Evolutionary conservation across 2,113 vertebrate genomes (phyloP).

Genomic region (Grallaria varia): DNA sequence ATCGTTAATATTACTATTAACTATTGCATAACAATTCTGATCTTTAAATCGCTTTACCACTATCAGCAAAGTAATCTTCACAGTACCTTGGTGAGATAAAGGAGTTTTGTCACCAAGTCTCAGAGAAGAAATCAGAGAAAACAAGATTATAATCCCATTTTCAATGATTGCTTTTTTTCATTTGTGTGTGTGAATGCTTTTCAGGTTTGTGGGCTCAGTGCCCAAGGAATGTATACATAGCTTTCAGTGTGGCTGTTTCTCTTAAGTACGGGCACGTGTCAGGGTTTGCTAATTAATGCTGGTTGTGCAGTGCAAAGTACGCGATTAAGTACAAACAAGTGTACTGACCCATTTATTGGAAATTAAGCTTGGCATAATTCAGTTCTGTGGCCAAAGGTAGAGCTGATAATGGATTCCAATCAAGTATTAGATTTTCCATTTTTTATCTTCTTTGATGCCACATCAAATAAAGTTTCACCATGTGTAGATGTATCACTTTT

Average conservation of each 20-base stretch:
- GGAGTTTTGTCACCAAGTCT: not conserved
- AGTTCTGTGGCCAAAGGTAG: not conserved
- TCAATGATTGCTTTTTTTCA: not conserved
- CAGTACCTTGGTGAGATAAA: not conserved
- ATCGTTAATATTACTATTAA: not conserved
- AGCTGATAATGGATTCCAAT: not conserved
- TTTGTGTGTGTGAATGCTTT: not conserved
- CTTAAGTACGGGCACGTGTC: not conserved
- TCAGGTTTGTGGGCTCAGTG: not conserved
- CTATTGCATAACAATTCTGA: not conserved
- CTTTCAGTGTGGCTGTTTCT: not conserved
- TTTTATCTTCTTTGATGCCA: not conserved
- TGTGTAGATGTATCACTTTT: not conserved
- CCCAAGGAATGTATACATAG: not conserved
- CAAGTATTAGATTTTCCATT: not conserved
- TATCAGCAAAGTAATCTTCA: not conserved
- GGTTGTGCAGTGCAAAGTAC: not conserved
- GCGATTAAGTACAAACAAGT: conserved; percentile 5
- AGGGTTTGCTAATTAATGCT: not conserved
- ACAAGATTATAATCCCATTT: not conserved
- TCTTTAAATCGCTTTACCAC: not conserved
- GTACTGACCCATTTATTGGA: not conserved
- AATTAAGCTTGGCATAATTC: not conserved
- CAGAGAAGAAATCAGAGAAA: not conserved
- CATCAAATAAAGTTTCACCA: not conserved